Evolutionary conservation across 2,797 vertebrate species (phyloP), one percentile per base, ranked within the genome.

Genomic region (Microcaecilia unicolor): DNA sequence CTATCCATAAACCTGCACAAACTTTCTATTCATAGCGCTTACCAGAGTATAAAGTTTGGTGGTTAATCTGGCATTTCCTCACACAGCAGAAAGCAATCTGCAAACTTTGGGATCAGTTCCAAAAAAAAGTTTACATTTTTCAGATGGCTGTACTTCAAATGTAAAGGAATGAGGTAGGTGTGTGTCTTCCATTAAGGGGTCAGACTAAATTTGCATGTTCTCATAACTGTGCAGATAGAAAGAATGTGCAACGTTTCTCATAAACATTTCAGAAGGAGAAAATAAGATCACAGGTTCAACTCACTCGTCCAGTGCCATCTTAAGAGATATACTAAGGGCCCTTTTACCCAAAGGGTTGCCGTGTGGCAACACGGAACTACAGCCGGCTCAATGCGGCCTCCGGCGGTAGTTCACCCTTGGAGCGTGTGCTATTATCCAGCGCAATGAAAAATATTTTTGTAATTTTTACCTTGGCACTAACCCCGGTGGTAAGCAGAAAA

Each of bases 1-100:
- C 74, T 77, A 83, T 80, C 81, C 75, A 76, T 76, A 78, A 67
- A 53, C 59, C 64, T 34, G 57, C 70, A 84, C 76, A 82, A 80
- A 75, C 78, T 85, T 84, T 76, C 83, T 85, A 81, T 83, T 83
- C 81, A 84, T 80, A 83, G 78, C 53, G 59, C 51, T 55, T 48
- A 48, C 57, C 51, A 22, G 66, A 46, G 52, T 61, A 72, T 64
- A 67, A 76, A 74, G 74, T 74, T 66, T 60, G 54, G 73, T 42
- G 48, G 71, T 57, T 34, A 44, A 48, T 51, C 37, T 79, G 73
- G 74, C 70, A 80, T 83, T 80, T 80, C 71, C 72, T 73, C 46
- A 58, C 75, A 69, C 1, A 60, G 75, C 67, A 45, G 65, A 78
- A 63, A 67, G 74, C 71, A 73, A 72, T 70, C 62, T 53, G 77